These are phyloP conservation scores for Dasysyrphus tricinctus DNA, from an alignment of 2,888 invertebrate species.

Conservation along the genomic window DNA sequence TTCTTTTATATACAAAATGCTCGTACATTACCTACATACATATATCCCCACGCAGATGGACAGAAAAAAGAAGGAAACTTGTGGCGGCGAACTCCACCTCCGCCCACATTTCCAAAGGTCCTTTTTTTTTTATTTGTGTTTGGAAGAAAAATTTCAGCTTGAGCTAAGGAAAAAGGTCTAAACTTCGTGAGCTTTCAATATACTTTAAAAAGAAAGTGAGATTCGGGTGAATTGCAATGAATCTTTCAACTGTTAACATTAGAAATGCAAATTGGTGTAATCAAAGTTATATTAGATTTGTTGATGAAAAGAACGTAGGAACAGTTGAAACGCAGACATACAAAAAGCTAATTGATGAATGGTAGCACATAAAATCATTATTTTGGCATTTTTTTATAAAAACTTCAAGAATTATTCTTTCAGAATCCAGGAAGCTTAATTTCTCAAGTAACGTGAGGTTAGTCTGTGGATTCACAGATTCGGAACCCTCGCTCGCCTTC, in stretches of 20 bases:
- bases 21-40: not conserved
- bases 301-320: not conserved
- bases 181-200: not conserved
- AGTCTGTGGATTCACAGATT: too few species aligned
- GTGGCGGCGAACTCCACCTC: not conserved
- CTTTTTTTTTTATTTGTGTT: not conserved
- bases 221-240: not conserved
- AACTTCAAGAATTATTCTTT: too few species aligned
- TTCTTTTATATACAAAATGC: not conserved
- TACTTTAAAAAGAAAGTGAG: not conserved
- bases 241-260: conserved; percentile 1
- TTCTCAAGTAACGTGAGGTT: too few species aligned
- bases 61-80: not conserved
- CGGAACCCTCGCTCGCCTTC: too few species aligned
- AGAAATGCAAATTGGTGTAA: not conserved
- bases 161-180: not conserved
- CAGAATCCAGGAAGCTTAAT: too few species aligned
- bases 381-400: too few species aligned
- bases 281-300: not conserved
- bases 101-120: not conserved
- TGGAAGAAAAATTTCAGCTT: not conserved
- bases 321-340: not conserved
- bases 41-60: not conserved
- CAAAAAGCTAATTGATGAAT: not conserved
- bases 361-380: too few species aligned